Base-by-base conservation (phyloP, 1,140 invertebrate species). In the Batillaria attramentaria region DNA sequence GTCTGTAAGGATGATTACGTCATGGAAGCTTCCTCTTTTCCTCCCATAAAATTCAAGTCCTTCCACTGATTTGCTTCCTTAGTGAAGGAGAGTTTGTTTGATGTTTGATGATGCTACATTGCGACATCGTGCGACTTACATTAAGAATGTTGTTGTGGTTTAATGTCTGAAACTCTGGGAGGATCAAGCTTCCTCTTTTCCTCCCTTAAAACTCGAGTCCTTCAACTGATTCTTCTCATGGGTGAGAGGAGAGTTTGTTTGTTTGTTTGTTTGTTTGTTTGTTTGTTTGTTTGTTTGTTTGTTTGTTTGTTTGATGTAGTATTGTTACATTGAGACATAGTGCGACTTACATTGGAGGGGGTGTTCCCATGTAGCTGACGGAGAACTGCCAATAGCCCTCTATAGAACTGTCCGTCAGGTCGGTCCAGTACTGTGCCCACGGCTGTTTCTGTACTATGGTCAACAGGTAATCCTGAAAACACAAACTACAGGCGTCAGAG, bases 291-390 rank as follows among this genome's bases (percentile, higher is more conserved):
- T 50, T 50, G 10, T 50, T 50, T 13, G 24, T 50, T 50, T 50
- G 46, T 13, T 50, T 50, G 46, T 24, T 50, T 50, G 24, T 24
- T 50, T 50, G 13, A 13, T 13, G 46, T 50, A 13, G 13, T 50
- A 50, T 13, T 13, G 24, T 28, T 16, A 28, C 31, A 65, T 33
- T 65, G 18, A 18, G 6, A 31, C 28, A 18, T 10, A 8, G 28
- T 10, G 42, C 4, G 39, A 70, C 68, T 70, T 20, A 70, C 68
- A 70, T 70, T 16, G 68, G 68, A 39, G 68, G 68, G 18, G 37
- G n/a, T n/a, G n/a, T 41, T 1, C 57, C 57, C 24, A 42, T 41
- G 42, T 39, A 70, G 4, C n/a, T 35, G 13, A 42, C 24, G 18
- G 68, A 70, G 28, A 70, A 70, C 16, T n/a, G 3, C 68, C 68